phyloP scores from a whole-genome alignment of 2,888 invertebrate species.

The Machimus atricapillus region DNA sequence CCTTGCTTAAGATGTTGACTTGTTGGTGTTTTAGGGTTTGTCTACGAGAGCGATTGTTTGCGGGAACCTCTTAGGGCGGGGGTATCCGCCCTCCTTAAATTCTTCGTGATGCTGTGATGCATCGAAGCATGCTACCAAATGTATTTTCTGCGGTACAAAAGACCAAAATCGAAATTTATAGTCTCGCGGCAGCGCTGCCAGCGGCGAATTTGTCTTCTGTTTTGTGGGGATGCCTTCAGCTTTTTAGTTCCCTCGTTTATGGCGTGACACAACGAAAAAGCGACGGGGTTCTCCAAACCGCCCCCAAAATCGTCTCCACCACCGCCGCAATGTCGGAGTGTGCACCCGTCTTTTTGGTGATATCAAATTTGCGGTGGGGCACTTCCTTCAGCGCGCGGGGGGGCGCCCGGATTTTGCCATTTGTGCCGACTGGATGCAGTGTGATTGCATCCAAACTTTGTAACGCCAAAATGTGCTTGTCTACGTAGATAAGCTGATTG shows the following conservation, averaged over 20 bases:
- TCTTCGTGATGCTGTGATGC: not conserved
- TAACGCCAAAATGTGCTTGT: not conserved
- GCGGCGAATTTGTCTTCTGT: not conserved
- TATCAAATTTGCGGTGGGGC: not conserved
- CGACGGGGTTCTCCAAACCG: not conserved
- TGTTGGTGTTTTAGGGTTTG: not conserved
- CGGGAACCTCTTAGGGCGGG: not conserved
- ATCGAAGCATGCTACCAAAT: not conserved
- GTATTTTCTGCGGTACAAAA: not conserved
- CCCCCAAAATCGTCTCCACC: not conserved
- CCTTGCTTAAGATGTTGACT: slow-evolving; percentile 29
- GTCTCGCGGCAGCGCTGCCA: not conserved
- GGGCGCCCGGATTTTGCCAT: not conserved
- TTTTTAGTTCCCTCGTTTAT: not conserved
- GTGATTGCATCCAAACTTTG: not conserved
- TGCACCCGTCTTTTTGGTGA: not conserved
- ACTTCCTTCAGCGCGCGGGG: not conserved
- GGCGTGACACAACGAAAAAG: not conserved
- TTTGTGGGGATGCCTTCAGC: not conserved
- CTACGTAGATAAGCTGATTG: not conserved
- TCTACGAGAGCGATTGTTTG: not conserved
- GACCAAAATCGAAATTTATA: not conserved
- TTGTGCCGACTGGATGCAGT: not conserved
- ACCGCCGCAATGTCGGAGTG: not conserved
- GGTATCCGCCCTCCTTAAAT: not conserved